A percentile compares a stretch with the other conserved stretches of the same genome.
These are phyloP conservation scores for Strigamia crassipes DNA, from an alignment of 2,888 invertebrate species.

Conservation along the genomic window DNA sequence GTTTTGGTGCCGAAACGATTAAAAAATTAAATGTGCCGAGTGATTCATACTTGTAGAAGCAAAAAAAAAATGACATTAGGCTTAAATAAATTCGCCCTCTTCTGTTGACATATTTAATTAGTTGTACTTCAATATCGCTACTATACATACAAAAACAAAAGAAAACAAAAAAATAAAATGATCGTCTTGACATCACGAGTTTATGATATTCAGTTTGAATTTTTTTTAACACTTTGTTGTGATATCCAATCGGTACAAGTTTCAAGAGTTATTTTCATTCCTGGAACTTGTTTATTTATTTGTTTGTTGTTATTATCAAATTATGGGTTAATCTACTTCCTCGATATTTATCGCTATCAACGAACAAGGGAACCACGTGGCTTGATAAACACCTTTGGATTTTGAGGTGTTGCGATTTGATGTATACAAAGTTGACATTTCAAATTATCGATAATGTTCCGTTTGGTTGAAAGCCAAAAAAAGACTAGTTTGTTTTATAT, in stretches of 20 bases:
- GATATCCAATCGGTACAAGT: not conserved
- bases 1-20: too few relatives aligned
- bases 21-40: too few relatives aligned
- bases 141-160: not conserved
- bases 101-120: not conserved
- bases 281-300: not conserved
- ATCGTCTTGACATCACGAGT: not conserved
- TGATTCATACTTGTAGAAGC: too few relatives aligned
- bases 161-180: not conserved
- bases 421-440: not conserved
- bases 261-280: not conserved
- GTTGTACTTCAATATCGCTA: not conserved
- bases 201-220: too few relatives aligned
- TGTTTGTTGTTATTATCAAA: not conserved
- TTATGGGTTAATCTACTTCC: constrained; percentile 3
- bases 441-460: too few relatives aligned
- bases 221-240: too few relatives aligned
- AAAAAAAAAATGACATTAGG: too few relatives aligned
- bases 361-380: not conserved
- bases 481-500: too few relatives aligned
- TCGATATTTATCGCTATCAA: not conserved
- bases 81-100: not conserved
- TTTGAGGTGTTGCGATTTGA: not conserved
- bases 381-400: not conserved
- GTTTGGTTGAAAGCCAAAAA: too few relatives aligned